A percentile compares a stretch with the other conserved stretches of the same genome.
These are phyloP conservation scores for Oncorhynchus kisutch DNA, from an alignment of 2,113 vertebrate species.

Conservation along the genomic window DNA sequence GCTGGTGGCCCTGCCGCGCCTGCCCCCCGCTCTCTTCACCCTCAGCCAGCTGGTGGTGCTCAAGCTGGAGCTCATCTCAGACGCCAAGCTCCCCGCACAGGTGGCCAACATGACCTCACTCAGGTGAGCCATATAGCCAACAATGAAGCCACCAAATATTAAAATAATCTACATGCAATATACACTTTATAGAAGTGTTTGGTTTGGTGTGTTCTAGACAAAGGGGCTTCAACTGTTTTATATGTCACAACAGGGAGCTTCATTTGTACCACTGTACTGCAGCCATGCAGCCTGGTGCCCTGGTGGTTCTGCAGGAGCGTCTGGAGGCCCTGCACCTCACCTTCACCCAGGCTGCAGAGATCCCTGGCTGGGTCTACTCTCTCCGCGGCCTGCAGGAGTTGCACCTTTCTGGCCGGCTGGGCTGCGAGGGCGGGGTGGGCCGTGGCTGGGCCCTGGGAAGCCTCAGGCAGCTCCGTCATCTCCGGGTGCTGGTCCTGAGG, in stretches of 20 bases:
- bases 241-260: constrained; percentile 64
- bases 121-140: constrained; percentile 52
- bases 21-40: constrained; percentile 73
- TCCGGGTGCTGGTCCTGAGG: constrained; percentile 65
- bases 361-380: constrained; percentile 73
- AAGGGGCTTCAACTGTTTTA: not conserved
- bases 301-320: constrained; percentile 65
- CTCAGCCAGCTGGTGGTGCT: constrained; percentile 72
- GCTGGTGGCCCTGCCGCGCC: constrained; percentile 71
- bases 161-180: not conserved
- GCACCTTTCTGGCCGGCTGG: constrained; percentile 69
- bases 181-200: not conserved
- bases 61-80: constrained; percentile 73
- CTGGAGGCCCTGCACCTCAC: constrained; percentile 72
- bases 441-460: constrained; percentile 70
- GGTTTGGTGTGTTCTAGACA: not conserved
- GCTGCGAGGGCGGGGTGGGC: constrained; percentile 61
- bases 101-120: constrained; percentile 71
- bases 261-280: constrained; percentile 74
- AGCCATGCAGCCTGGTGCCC: constrained; percentile 66
- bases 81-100: constrained; percentile 68
- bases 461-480: constrained; percentile 65
- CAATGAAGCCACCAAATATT: not conserved
- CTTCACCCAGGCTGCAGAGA: constrained; percentile 69
- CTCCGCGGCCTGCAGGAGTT: constrained; percentile 72